A percentile compares a stretch with the other conserved stretches of the same genome.
These are phyloP conservation scores for Montifringilla adamsi DNA, from an alignment of 2,113 vertebrate genomes.

Conservation along the genomic window DNA sequence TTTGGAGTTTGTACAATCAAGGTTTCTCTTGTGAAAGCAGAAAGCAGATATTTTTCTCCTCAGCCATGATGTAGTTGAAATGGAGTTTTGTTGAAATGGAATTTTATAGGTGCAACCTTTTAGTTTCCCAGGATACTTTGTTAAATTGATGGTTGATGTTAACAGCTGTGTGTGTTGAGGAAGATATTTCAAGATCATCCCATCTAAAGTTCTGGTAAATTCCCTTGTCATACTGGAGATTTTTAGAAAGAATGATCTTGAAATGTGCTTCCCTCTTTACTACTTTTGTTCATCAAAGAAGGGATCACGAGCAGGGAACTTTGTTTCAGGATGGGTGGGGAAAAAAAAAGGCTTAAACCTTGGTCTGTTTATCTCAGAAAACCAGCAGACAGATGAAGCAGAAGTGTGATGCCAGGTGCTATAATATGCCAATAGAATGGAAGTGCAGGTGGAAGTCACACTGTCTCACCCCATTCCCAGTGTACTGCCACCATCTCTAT, in stretches of 20 bases:
- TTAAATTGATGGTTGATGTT: background rate
- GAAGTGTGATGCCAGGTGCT: background rate
- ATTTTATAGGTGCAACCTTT: background rate
- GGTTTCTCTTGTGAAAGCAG: background rate
- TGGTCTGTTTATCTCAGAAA: background rate
- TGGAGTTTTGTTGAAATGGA: background rate
- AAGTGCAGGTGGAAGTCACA: background rate
- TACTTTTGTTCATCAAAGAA: background rate
- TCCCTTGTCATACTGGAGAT: background rate
- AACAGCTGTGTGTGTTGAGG: background rate
- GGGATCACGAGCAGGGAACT: background rate
- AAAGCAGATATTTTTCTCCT: background rate
- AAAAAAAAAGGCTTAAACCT: background rate
- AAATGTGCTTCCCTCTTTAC: background rate
- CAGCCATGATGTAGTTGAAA: background rate
- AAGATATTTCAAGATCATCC: background rate
- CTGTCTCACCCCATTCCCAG: background rate
- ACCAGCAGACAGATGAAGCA: background rate
- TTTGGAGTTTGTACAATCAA: background rate
- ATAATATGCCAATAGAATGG: background rate
- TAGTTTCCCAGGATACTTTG: background rate
- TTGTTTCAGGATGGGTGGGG: background rate
- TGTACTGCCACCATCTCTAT: background rate
- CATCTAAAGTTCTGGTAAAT: background rate
- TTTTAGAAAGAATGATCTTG: background rate